A percentile compares a stretch with the other conserved stretches of the same genome.
Evolutionary conservation across 2,797 vertebrate species (phyloP).

Genomic region (Phalloptychus januarius): DNA sequence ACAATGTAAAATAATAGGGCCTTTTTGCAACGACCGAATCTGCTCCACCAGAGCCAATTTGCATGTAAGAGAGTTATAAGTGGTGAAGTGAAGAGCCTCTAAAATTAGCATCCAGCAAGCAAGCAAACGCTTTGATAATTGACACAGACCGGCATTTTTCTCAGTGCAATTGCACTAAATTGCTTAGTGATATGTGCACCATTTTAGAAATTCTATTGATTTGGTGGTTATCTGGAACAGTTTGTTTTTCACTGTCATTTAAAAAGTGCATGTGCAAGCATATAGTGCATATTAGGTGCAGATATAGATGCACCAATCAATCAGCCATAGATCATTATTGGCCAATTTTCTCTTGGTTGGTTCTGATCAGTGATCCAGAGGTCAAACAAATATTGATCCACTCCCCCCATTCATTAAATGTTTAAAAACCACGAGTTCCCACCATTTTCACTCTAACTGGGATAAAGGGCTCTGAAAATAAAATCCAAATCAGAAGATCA

Average conservation of each 20-base stretch:
- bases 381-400: background rate
- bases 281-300: background rate
- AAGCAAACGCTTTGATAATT: background rate
- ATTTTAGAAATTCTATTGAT: background rate
- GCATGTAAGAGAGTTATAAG: background rate
- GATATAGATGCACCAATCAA: background rate
- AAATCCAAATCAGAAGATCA: background rate
- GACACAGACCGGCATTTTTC: background rate
- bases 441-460: background rate
- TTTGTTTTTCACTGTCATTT: background rate
- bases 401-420: background rate
- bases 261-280: background rate
- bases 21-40: background rate
- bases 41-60: background rate
- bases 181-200: background rate
- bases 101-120: conserved; percentile 19
- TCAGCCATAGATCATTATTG: background rate
- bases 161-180: conserved; percentile 8
- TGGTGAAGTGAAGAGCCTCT: background rate
- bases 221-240: background rate
- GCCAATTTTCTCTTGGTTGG: background rate
- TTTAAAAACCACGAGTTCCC: background rate
- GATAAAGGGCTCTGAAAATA: background rate
- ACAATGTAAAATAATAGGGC: background rate
- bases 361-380: background rate